Evolutionary conservation across 1,140 invertebrate species (phyloP).

Genomic region (Sitodiplosis mosellana): DNA sequence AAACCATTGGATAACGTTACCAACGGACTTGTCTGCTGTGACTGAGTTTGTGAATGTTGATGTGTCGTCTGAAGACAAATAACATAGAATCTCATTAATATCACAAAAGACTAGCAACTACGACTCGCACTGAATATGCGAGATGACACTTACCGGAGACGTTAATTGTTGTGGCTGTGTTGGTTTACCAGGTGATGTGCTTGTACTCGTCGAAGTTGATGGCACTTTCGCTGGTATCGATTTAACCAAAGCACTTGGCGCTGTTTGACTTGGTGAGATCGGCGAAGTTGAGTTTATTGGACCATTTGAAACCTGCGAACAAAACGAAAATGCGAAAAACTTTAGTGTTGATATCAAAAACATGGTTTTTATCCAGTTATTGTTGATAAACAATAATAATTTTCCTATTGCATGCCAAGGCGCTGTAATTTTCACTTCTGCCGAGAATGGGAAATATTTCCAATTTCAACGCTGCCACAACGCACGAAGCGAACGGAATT

Average conservation of each 20-base stretch:
- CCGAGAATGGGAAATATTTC: too few relatives aligned
- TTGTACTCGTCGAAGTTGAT: constrained; percentile 7
- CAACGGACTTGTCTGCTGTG: constrained; percentile 5
- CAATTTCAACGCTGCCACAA: too few relatives aligned
- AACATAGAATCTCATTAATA: neutral
- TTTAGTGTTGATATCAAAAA: too few relatives aligned
- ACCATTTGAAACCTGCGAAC: constrained; percentile 12
- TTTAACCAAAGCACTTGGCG: constrained; percentile 2
- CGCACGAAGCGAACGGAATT: too few relatives aligned
- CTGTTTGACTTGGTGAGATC: constrained; percentile 10
- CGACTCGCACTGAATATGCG: constrained; percentile 3
- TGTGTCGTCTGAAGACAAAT: constrained; percentile 3
- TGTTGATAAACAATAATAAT: too few relatives aligned
- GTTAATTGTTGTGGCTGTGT: constrained; percentile 5
- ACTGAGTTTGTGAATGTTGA: constrained; percentile 13
- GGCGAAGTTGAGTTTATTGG: constrained; percentile 13
- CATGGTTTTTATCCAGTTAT: too few relatives aligned
- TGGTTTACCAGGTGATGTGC: constrained; percentile 6
- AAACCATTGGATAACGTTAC: constrained; percentile 5
- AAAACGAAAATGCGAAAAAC: too few relatives aligned
- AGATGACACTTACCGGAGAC: neutral
- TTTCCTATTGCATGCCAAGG: too few relatives aligned
- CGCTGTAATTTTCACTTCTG: too few relatives aligned
- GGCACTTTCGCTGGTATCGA: constrained; percentile 4
- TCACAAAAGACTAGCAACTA: too few relatives aligned